Percentiles rank a stretch among this genome's conserved stretches.
Evolutionary conservation across 2,888 invertebrate species (phyloP).

Genomic region (Lithodes maja): DNA sequence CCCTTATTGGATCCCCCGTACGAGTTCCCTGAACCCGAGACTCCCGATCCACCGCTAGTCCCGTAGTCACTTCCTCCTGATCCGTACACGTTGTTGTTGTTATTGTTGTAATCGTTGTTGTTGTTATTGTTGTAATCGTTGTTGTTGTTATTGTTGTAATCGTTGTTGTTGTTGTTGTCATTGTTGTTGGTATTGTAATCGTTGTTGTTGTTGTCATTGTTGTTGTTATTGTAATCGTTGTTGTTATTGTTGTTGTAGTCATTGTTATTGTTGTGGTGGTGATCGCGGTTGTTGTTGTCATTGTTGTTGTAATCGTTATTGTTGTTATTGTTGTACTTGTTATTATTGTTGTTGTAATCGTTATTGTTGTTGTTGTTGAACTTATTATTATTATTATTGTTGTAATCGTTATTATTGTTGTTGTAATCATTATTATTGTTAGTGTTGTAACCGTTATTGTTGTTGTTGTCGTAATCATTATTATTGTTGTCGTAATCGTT

Average conservation of each 20-base stretch:
- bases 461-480: not conserved
- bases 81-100: not conserved
- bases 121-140: not conserved
- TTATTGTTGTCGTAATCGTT: not conserved
- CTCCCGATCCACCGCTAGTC: not conserved
- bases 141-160: not conserved
- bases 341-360: not conserved
- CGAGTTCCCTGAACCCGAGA: not conserved
- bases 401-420: not conserved
- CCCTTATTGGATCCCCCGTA: not conserved
- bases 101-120: not conserved
- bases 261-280: not conserved
- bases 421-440: not conserved
- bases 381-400: constrained; percentile 11
- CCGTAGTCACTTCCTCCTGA: not conserved
- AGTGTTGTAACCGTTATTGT: not conserved
- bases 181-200: not conserved
- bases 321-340: not conserved
- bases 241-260: not conserved
- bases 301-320: not conserved
- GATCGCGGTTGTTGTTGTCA: not conserved
- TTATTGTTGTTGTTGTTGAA: not conserved
- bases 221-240: not conserved
- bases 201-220: not conserved
- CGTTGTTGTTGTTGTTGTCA: not conserved